phyloP scores from a whole-genome alignment of 2,888 invertebrate species.

The Magallana nippona region DNA sequence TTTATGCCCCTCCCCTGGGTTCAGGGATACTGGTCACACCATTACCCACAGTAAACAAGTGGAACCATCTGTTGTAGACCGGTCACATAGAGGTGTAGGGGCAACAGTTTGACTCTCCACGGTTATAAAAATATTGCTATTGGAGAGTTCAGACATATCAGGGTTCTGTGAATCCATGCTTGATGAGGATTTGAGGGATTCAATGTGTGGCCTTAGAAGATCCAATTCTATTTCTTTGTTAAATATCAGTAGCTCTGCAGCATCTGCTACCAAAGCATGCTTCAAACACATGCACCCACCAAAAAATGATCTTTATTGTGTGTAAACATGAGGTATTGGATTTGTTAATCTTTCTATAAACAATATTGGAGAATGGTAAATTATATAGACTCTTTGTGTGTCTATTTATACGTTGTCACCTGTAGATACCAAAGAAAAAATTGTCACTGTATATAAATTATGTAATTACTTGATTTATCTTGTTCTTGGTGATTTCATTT shows the following conservation, averaged over 20 bases:
- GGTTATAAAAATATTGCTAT: not conserved
- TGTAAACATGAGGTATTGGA: not conserved
- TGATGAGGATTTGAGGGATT: not conserved
- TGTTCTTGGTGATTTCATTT: too few species aligned
- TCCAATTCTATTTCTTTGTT: too few species aligned
- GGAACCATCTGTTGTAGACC: not conserved
- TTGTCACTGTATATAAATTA: too few species aligned
- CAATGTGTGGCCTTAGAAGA: not conserved
- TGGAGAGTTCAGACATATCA: conserved; percentile 1
- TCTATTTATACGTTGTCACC: too few species aligned
- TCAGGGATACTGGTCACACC: not conserved
- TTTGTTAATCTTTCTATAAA: not conserved
- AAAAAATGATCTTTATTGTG: not conserved
- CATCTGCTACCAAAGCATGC: too few species aligned
- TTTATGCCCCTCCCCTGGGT: not conserved
- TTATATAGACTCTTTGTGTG: not conserved
- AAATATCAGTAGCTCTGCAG: too few species aligned
- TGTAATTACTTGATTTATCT: too few species aligned
- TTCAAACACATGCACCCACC: too few species aligned
- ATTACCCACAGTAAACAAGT: not conserved
- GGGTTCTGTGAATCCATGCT: not conserved
- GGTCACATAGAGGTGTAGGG: not conserved
- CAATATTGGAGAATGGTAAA: not conserved
- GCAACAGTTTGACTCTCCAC: not conserved
- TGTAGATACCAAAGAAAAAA: not conserved